A percentile compares a stretch with the other conserved stretches of the same genome.
These are phyloP conservation scores for Homalodisca vitripennis DNA, from an alignment of 1,140 invertebrate species.

Conservation along the genomic window DNA sequence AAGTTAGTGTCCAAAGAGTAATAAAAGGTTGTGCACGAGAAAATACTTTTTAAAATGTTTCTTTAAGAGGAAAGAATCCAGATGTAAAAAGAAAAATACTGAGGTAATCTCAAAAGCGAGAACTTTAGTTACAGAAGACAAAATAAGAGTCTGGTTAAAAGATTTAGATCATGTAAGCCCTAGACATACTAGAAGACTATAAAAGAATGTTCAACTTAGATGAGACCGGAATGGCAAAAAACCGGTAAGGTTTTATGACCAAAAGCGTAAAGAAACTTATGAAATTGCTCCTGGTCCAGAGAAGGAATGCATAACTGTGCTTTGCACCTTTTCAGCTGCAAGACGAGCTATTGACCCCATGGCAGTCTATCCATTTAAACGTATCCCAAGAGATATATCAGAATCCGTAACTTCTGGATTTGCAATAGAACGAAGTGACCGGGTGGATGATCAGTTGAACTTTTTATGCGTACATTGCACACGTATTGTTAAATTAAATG, in stretches of 20 bases:
- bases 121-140: conserved; percentile 9
- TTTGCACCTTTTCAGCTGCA: conserved; percentile 14
- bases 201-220: conserved; percentile 4
- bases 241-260: too few relatives aligned
- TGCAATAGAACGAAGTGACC: conserved; percentile 3
- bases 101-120: conserved; percentile 8
- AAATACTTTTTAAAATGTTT: too few relatives aligned
- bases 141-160: too few relatives aligned
- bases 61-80: too few relatives aligned
- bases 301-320: conserved; percentile 13
- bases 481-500: neutral
- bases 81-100: conserved; percentile 11
- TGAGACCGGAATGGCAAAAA: neutral
- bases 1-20: too few relatives aligned
- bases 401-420: too few relatives aligned
- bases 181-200: neutral
- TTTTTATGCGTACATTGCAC: too few relatives aligned
- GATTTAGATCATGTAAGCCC: too few relatives aligned
- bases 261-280: conserved; percentile 8
- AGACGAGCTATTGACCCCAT: neutral
- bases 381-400: neutral
- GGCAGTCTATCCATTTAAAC: neutral
- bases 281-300: conserved; percentile 4
- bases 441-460: neutral
- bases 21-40: too few relatives aligned